A percentile compares a stretch with the other conserved stretches of the same genome.
phyloP scores from a whole-genome alignment of 64 coral and sea anemone genomes.

The Montipora foliosa region DNA sequence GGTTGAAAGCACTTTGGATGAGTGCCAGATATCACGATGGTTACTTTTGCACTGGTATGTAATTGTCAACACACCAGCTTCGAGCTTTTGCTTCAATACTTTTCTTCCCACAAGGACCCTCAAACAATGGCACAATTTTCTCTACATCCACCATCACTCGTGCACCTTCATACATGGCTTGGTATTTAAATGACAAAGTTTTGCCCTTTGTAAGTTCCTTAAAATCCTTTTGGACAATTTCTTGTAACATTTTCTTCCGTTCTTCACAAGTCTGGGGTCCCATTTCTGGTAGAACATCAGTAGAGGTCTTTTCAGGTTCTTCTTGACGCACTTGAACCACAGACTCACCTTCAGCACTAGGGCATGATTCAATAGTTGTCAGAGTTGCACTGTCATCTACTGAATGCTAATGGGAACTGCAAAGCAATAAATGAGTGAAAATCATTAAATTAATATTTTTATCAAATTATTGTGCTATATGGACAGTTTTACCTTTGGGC shows the following conservation, averaged over 20 bases:
- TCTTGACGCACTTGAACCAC: not conserved
- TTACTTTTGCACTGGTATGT: constrained; percentile 27
- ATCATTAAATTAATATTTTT: not conserved
- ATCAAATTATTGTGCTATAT: not conserved
- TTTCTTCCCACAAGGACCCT: constrained; percentile 35
- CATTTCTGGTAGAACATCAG: constrained; percentile 27
- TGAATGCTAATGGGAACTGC: constrained; percentile 9
- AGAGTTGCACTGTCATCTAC: constrained; percentile 38
- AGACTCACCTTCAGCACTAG: constrained; percentile 9
- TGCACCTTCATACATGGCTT: constrained; percentile 20
- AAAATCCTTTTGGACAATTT: constrained; percentile 1
- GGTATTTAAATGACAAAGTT: constrained; percentile 10
- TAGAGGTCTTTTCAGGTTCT: not conserved
- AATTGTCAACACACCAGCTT: constrained; percentile 64
- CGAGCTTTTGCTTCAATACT: constrained; percentile 17
- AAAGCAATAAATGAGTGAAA: constrained; percentile 1
- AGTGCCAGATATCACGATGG: constrained; percentile 49
- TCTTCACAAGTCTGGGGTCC: not conserved
- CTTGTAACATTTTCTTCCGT: not conserved
- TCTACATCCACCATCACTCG: constrained; percentile 41
- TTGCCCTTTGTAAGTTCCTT: not conserved
- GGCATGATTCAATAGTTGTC: constrained; percentile 32
- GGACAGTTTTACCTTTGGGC: not conserved
- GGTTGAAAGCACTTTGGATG: constrained; percentile 26
- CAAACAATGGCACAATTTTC: constrained; percentile 55